Base-by-base conservation (phyloP, 1,140 invertebrate genomes). In the Rhizoglyphus robini region DNA sequence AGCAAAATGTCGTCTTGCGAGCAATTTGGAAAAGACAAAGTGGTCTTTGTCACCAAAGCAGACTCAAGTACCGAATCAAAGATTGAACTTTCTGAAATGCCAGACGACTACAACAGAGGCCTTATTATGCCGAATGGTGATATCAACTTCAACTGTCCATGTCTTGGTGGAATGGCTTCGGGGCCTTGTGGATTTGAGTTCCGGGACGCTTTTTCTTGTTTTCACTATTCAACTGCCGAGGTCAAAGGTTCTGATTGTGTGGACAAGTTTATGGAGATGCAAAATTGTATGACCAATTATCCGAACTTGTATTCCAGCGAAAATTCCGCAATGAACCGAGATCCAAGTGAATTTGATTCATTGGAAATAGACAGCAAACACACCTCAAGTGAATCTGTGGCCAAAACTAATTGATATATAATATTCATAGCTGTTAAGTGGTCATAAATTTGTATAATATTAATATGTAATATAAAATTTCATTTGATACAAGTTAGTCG, bases 61-160 rank as follows among this genome's bases (percentile, higher is more conserved):
- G 88, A 91, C 71, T 75, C 83, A 4, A 66, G 73, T 34, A 1
- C 76, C 18, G 87, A 88, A 8, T 86, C 86, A 70, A 83, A 75
- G 63, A 80, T 89, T n/a, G 74, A 77, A 49, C 76, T 91, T 65
- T 84, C 87, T 4, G 82, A 84, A 70, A 81, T 83, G 15, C 72
- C 71, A 29, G 73, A 75, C 30, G 69, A 72, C 27, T 71, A 73
- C 67, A 72, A 74, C 31, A 54, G 66, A 65, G 91, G 93, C 31
- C 77, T 95, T 1, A 84, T 96, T 65, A 77, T 88, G 32, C 79
- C 85, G 1, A 88, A 89, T 78, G 93, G 94, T 4, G 84, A 88
- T 54, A 95, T 97, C 65, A 97, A 97, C 77, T 97, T 92, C 91
- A 86, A 87, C 73, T 98, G 94, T 73, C 94, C 93, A 0, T 97